Evolutionary conservation across 2,113 vertebrate genomes (phyloP).

Genomic region (Limanda limanda): DNA sequence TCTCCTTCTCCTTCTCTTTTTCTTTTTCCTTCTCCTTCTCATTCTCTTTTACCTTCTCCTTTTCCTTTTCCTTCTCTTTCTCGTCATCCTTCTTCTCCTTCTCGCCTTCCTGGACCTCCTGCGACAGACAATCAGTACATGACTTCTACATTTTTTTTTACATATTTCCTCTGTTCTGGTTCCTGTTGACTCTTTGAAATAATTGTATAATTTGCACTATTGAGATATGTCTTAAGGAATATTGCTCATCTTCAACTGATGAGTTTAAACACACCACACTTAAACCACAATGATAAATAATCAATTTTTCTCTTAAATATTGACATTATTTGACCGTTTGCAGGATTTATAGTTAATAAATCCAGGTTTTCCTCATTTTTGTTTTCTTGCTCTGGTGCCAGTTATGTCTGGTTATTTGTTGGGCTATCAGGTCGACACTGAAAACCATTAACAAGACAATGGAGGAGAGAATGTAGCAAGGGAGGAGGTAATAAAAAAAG

Average conservation of each 20-base stretch:
- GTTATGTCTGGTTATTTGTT: conserved; percentile 27
- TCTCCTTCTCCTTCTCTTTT: conserved; percentile 79
- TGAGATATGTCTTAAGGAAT: background rate
- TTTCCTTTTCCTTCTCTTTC: conserved; percentile 93
- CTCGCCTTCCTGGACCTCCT: conserved; percentile 93
- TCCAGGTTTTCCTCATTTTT: background rate
- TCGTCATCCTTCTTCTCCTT: conserved; percentile 81
- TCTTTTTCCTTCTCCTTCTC: conserved; percentile 83
- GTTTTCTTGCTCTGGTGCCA: background rate
- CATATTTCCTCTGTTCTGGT: background rate
- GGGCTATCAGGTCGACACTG: conserved; percentile 8
- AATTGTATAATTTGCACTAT: background rate
- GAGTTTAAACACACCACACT: background rate
- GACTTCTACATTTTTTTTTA: conserved; percentile 8
- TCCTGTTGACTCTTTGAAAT: background rate
- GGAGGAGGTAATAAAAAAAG: background rate
- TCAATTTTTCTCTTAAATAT: background rate
- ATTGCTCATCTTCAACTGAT: background rate
- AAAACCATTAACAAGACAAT: conserved; percentile 24
- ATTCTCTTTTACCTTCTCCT: conserved; percentile 82
- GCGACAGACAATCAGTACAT: conserved; percentile 39
- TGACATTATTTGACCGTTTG: background rate
- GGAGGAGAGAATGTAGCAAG: conserved; percentile 1
- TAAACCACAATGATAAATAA: background rate
- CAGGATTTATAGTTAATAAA: conserved; percentile 13